These are phyloP conservation scores for Acrocephalus arundinaceus DNA, from an alignment of 2,113 vertebrate genomes.

Conservation along the genomic window DNA sequence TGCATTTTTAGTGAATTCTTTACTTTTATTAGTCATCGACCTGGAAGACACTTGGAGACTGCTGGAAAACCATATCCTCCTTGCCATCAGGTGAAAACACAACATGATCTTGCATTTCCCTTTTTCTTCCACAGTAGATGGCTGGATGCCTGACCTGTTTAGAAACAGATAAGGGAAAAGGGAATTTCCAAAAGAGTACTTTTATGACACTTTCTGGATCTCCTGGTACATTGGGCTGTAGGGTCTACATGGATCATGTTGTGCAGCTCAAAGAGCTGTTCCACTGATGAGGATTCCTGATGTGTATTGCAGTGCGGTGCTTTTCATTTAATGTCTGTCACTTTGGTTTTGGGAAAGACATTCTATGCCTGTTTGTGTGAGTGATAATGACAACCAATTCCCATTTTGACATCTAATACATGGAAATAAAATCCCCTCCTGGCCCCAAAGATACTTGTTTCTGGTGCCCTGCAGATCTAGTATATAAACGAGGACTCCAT, in stretches of 20 bases:
- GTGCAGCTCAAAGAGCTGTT: not conserved
- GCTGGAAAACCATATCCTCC: not conserved
- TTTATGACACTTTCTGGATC: not conserved
- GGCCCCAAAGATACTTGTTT: not conserved
- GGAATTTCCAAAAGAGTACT: not conserved
- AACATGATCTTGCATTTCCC: not conserved
- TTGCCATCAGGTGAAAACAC: not conserved
- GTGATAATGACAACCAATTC: not conserved
- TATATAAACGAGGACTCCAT: not conserved
- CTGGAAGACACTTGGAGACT: not conserved
- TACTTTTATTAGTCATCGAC: not conserved
- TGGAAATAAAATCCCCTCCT: not conserved
- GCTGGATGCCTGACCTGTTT: not conserved
- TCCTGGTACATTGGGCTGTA: not conserved
- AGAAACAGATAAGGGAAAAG: not conserved
- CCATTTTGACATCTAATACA: not conserved
- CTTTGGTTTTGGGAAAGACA: not conserved
- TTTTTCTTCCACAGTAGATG: not conserved
- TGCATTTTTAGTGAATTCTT: not conserved
- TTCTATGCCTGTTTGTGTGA: not conserved
- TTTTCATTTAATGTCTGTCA: not conserved
- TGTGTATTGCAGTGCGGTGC: not conserved
- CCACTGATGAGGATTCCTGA: not conserved
- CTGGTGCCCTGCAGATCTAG: not conserved
- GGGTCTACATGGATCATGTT: not conserved